phyloP scores from a whole-genome alignment of 1,140 invertebrate species.

The Armadillidium nasatum region DNA sequence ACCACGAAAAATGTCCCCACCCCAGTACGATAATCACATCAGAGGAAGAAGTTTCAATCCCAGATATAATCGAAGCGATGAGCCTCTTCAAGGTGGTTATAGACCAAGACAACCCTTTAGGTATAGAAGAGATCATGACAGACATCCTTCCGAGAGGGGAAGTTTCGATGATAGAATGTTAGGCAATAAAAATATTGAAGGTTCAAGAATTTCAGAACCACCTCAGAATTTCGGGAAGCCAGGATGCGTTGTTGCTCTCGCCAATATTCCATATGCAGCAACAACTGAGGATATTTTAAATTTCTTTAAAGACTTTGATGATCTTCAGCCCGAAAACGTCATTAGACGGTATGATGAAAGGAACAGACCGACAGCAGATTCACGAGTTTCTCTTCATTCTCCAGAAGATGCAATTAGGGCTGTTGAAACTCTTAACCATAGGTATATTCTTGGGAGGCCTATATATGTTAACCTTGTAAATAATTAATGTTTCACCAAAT shows the following conservation, averaged over 20 bases:
- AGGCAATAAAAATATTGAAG: conserved; percentile 22
- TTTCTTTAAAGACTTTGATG: conserved; percentile 73
- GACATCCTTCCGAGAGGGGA: not conserved
- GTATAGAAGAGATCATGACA: conserved; percentile 6
- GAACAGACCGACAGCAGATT: conserved; percentile 81
- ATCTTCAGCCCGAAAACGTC: conserved; percentile 65
- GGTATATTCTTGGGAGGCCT: conserved; percentile 30
- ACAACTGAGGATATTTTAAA: conserved; percentile 78
- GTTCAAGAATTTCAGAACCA: conserved; percentile 39
- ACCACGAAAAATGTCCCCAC: not conserved
- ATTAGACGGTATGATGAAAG: conserved; percentile 76
- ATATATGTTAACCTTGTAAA: conserved; percentile 34
- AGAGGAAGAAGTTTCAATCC: conserved; percentile 29
- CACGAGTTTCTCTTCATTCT: conserved; percentile 71
- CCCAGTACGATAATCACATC: conserved; percentile 11
- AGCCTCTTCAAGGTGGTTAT: conserved; percentile 38
- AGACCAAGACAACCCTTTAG: conserved; percentile 3
- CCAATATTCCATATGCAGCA: conserved; percentile 81
- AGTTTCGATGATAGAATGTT: conserved; percentile 33
- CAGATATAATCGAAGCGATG: conserved; percentile 30
- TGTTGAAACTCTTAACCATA: conserved; percentile 54
- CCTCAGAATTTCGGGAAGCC: conserved; percentile 65
- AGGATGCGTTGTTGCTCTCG: conserved; percentile 73
- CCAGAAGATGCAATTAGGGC: conserved; percentile 70
- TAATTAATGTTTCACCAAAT: too few relatives aligned